These are phyloP conservation scores for Setophaga kirtlandii DNA, from an alignment of 2,113 vertebrate species.

Conservation along the genomic window DNA sequence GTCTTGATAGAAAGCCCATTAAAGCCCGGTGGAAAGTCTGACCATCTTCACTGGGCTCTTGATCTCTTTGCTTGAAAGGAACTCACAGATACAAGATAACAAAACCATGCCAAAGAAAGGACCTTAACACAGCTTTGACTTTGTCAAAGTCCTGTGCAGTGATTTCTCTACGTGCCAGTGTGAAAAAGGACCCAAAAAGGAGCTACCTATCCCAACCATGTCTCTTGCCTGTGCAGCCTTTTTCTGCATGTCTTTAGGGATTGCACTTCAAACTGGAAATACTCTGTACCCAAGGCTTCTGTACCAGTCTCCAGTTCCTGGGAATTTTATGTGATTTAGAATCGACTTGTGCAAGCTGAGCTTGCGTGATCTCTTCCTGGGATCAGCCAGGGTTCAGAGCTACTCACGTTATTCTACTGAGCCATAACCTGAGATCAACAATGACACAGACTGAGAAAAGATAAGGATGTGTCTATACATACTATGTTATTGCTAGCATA, in stretches of 20 bases:
- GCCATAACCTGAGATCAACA: not conserved
- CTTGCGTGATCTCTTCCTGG: not conserved
- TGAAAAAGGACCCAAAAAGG: not conserved
- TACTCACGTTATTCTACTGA: not conserved
- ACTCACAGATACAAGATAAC: not conserved
- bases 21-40: not conserved
- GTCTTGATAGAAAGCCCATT: not conserved
- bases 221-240: not conserved
- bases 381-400: not conserved
- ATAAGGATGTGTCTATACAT: constrained; percentile 14
- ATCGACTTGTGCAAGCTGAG: not conserved
- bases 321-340: not conserved
- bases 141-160: not conserved
- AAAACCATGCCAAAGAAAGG: not conserved
- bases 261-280: not conserved
- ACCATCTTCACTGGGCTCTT: not conserved
- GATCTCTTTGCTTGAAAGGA: not conserved
- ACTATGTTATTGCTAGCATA: not conserved
- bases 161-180: not conserved
- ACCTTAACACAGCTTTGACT: not conserved
- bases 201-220: not conserved
- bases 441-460: not conserved
- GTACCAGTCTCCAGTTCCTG: not conserved
- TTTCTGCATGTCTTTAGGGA: not conserved
- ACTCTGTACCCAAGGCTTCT: not conserved